Percentiles rank a stretch among this genome's conserved stretches.
Evolutionary conservation across 1,140 invertebrate genomes (phyloP).

Genomic region (Vanessa tameamea): DNA sequence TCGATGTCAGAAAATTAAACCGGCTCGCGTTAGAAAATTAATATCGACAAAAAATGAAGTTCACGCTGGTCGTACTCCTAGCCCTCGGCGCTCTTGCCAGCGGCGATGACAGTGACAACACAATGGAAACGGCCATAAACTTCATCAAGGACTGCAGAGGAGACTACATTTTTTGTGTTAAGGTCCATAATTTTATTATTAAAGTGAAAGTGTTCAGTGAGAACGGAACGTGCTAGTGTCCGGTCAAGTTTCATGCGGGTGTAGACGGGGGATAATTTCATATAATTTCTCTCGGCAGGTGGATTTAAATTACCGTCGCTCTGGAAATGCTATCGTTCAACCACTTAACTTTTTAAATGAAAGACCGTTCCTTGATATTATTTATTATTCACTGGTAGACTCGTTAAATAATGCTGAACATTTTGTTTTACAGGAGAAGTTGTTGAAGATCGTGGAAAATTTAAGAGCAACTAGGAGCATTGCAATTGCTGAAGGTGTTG

Average conservation of each 20-base stretch:
- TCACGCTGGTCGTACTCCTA: conserved; percentile 51
- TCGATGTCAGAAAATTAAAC: conserved; percentile 64
- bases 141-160: conserved; percentile 73
- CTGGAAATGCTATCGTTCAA: conserved; percentile 12
- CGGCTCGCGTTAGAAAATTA: conserved; percentile 25
- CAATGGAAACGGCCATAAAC: conserved; percentile 64
- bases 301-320: conserved; percentile 37
- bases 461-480: conserved; percentile 61
- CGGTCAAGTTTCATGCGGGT: conserved; percentile 36
- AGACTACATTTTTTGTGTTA: conserved; percentile 71
- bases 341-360: conserved; percentile 7
- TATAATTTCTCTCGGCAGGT: conserved; percentile 41
- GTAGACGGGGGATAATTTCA: conserved; percentile 37
- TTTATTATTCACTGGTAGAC: background rate
- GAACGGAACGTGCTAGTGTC: conserved; percentile 50
- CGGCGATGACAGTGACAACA: conserved; percentile 64
- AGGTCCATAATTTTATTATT: conserved; percentile 70
- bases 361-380: too few relatives aligned
- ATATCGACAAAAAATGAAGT: conserved; percentile 62
- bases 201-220: conserved; percentile 71
- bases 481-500: conserved; percentile 63
- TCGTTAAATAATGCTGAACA: background rate
- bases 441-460: conserved; percentile 72
- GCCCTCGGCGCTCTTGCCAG: conserved; percentile 52
- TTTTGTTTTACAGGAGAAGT: conserved; percentile 67